Percentiles rank a stretch among this genome's conserved stretches.
phyloP scores from a whole-genome alignment of 2,888 invertebrate species.

The Leucozona laternaria region DNA sequence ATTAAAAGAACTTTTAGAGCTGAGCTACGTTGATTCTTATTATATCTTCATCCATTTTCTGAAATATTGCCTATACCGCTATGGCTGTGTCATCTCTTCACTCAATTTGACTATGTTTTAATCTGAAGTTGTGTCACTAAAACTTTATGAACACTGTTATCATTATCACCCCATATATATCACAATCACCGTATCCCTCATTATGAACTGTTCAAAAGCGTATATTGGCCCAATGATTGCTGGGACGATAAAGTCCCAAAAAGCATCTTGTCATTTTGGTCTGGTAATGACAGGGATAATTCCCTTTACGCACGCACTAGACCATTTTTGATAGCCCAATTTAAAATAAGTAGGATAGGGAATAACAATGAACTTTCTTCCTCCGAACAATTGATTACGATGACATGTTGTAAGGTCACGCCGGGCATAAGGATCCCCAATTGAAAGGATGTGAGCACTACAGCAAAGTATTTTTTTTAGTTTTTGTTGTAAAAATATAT shows the following conservation, averaged over 20 bases:
- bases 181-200: neutral
- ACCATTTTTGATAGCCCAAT: constrained; percentile 25
- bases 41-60: neutral
- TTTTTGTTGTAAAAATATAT: too few species aligned
- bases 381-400: constrained; percentile 23
- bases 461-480: neutral
- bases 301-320: constrained; percentile 22
- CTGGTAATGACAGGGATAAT: constrained; percentile 6
- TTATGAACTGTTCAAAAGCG: neutral
- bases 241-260: neutral
- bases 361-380: constrained; percentile 15
- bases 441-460: neutral
- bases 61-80: neutral
- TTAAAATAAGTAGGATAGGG: constrained; percentile 30
- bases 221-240: neutral
- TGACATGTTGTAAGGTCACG: constrained; percentile 10
- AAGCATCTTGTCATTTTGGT: constrained; percentile 9
- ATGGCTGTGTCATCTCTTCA: neutral
- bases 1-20: too few species aligned
- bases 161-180: neutral
- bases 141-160: neutral
- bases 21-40: too few species aligned
- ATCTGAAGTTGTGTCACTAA: neutral
- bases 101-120: neutral
- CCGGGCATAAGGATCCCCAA: neutral